Percentiles rank a stretch among this genome's conserved stretches.
phyloP scores from a whole-genome alignment of 2,797 vertebrate genomes.

The Caiman crocodilus region DNA sequence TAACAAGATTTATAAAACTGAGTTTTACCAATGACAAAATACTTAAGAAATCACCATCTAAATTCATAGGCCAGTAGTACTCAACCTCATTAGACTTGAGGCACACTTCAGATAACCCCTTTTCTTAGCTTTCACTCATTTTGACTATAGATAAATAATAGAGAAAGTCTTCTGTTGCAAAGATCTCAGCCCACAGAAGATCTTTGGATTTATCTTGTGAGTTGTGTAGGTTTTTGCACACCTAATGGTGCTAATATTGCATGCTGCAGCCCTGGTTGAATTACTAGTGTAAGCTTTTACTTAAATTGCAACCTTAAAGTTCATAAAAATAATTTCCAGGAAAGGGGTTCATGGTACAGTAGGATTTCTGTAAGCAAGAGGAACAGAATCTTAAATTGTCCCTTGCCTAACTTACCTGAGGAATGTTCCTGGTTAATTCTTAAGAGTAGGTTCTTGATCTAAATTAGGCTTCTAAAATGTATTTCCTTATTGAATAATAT shows the following conservation, averaged over 20 bases:
- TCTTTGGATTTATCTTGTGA: too few relatives aligned
- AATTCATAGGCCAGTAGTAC: background rate
- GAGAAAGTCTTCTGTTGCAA: too few relatives aligned
- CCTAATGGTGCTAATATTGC: too few relatives aligned
- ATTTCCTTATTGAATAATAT: background rate
- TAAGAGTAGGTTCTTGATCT: background rate
- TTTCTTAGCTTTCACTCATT: too few relatives aligned
- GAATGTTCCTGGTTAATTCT: background rate
- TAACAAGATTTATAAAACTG: background rate
- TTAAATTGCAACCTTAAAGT: background rate
- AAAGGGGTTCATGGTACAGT: background rate
- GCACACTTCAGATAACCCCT: too few relatives aligned
- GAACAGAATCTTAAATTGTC: constrained; percentile 8
- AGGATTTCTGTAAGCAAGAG: background rate
- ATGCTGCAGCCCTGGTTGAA: too few relatives aligned
- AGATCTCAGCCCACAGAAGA: too few relatives aligned
- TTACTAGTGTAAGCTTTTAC: too few relatives aligned
- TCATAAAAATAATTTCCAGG: constrained; percentile 9
- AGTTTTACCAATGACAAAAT: background rate
- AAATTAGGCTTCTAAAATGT: background rate
- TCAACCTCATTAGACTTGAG: too few relatives aligned
- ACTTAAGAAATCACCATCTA: constrained; percentile 10
- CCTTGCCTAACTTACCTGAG: background rate
- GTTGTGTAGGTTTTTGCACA: too few relatives aligned
- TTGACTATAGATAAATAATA: too few relatives aligned